Evolutionary conservation across 1,140 invertebrate species (phyloP).

Genomic region (Drosophila carrolli): DNA sequence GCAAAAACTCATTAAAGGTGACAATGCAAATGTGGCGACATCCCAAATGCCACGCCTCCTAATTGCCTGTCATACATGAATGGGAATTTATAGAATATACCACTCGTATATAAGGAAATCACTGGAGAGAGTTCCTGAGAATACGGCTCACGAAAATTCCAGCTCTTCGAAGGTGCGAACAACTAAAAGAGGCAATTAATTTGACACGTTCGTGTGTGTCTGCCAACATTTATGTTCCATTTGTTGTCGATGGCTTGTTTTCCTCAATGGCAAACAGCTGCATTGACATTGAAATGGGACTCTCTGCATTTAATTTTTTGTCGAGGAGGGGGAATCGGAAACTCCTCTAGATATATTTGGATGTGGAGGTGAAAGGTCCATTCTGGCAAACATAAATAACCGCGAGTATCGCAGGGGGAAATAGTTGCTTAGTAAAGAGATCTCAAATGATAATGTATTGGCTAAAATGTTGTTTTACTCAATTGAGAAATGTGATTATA

Average conservation of each 20-base stretch:
- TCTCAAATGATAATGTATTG: no score
- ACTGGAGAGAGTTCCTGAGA: conserved; percentile 9
- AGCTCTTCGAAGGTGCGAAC: conserved; percentile 57
- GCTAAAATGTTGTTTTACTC: no score
- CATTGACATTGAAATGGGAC: conserved; percentile 75
- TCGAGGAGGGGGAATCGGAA: neutral
- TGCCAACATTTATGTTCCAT: conserved; percentile 20
- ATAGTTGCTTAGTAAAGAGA: no score
- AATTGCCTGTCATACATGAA: conserved; percentile 68
- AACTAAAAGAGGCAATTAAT: conserved; percentile 62
- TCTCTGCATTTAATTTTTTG: neutral
- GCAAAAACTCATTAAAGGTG: conserved; percentile 74
- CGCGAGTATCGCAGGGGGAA: no score
- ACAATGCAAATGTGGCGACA: conserved; percentile 66
- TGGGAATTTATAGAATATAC: conserved; percentile 32
- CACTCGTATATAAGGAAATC: conserved; percentile 28
- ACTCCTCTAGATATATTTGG: conserved; percentile 3
- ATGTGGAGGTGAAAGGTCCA: conserved; percentile 32
- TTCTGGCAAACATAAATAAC: conserved; percentile 27
- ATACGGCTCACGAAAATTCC: neutral
- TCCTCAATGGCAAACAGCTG: conserved; percentile 69
- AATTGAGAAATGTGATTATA: no score
- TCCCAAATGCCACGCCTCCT: conserved; percentile 40
- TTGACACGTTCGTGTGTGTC: conserved; percentile 47
- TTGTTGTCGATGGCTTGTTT: conserved; percentile 28